phyloP scores from a whole-genome alignment of 2,113 vertebrate species.

The Python bivittatus region DNA sequence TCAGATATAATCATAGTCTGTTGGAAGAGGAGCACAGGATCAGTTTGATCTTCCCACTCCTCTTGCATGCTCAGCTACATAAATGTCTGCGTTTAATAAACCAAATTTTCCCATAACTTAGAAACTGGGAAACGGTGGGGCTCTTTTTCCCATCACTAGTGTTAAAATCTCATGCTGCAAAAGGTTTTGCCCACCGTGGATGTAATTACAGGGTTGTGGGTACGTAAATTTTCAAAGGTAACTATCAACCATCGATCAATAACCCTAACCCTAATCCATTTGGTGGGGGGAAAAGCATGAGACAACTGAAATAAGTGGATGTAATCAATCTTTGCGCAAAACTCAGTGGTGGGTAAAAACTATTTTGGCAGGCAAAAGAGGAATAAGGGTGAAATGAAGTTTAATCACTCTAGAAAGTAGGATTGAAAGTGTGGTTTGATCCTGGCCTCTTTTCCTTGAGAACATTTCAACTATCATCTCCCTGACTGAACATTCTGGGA shows the following conservation, averaged over 20 bases:
- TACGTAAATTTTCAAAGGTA: background rate
- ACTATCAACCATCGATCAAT: background rate
- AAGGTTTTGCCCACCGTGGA: background rate
- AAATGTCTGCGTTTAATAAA: background rate
- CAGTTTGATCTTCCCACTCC: background rate
- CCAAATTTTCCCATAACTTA: background rate
- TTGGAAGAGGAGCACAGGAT: background rate
- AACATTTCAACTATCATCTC: background rate
- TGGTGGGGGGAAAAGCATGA: background rate
- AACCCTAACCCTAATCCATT: background rate
- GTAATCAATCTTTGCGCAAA: background rate
- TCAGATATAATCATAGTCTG: background rate
- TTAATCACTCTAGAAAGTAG: background rate
- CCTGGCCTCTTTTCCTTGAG: background rate
- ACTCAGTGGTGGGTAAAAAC: background rate
- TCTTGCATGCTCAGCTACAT: background rate
- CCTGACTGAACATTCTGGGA: background rate
- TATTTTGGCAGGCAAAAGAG: background rate
- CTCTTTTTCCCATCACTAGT: background rate
- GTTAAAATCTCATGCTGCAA: background rate
- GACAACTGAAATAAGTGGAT: background rate
- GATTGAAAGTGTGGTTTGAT: background rate
- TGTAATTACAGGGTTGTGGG: background rate
- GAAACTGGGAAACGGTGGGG: background rate
- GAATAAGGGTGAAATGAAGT: background rate